These are phyloP conservation scores for Musca domestica DNA, from an alignment of 1,140 invertebrate genomes.

Conservation along the genomic window DNA sequence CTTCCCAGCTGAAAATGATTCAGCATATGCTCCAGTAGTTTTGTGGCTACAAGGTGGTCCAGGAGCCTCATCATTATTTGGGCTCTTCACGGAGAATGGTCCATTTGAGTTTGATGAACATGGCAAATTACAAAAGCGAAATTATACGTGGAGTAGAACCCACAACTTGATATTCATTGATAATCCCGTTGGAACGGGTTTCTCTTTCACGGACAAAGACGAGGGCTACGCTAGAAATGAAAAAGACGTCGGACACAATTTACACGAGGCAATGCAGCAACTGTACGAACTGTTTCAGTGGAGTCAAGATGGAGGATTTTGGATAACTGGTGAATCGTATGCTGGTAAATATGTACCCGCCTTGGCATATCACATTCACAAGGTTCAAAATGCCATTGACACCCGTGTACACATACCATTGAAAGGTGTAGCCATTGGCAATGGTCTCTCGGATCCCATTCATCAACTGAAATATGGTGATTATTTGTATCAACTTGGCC, in stretches of 20 bases:
- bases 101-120: constrained; percentile 67
- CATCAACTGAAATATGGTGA: constrained; percentile 77
- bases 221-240: constrained; percentile 66
- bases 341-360: constrained; percentile 84
- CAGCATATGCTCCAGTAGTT: constrained; percentile 65
- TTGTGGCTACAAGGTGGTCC: constrained; percentile 86
- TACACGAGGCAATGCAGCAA: constrained; percentile 67
- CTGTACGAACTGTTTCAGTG: constrained; percentile 74
- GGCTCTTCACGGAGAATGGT: constrained; percentile 80
- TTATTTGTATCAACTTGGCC: constrained; percentile 78
- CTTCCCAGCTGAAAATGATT: constrained; percentile 66
- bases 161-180: constrained; percentile 82
- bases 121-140: constrained; percentile 58
- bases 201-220: constrained; percentile 68
- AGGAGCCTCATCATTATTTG: constrained; percentile 75
- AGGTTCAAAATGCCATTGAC: constrained; percentile 57
- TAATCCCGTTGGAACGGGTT: constrained; percentile 82
- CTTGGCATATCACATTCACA: constrained; percentile 71
- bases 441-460: constrained; percentile 79
- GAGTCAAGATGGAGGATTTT: constrained; percentile 66
- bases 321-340: constrained; percentile 84
- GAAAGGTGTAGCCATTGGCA: constrained; percentile 78
- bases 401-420: constrained; percentile 58
- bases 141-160: constrained; percentile 71
- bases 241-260: constrained; percentile 65